Conservation (phyloP, 2,888 invertebrate genomes). For the Hydraecia micacea region DNA sequence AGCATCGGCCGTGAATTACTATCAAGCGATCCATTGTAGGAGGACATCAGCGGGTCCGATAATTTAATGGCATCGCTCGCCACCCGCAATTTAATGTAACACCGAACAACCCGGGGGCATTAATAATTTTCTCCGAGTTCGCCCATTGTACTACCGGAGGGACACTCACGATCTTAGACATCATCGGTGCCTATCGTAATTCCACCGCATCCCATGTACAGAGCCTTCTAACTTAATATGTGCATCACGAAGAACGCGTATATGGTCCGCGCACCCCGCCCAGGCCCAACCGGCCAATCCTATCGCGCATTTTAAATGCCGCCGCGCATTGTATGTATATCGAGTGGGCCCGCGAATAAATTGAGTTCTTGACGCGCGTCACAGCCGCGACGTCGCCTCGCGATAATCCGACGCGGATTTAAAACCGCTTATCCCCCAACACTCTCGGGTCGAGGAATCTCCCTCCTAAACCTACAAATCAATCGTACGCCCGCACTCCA, state of each 20-base stretch:
- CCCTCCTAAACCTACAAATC: constrained; percentile 87
- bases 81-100: constrained; percentile 83
- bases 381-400: constrained; percentile 64
- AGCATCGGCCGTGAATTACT: constrained; percentile 72
- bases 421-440: constrained; percentile 80
- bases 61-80: constrained; percentile 79
- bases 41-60: constrained; percentile 76
- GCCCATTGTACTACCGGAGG: constrained; percentile 79
- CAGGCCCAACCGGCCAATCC: constrained; percentile 85
- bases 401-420: constrained; percentile 70
- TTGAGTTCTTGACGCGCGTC: constrained; percentile 83
- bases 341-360: constrained; percentile 84
- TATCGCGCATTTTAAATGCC: constrained; percentile 87
- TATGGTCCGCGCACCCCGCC: constrained; percentile 85
- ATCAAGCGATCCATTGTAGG: constrained; percentile 67
- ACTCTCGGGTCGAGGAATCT: constrained; percentile 78
- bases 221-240: constrained; percentile 88
- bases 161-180: constrained; percentile 84
- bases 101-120: constrained; percentile 77
- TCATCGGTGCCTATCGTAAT: constrained; percentile 85
- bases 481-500: constrained; percentile 88
- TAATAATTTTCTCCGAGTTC: constrained; percentile 79
- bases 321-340: constrained; percentile 89
- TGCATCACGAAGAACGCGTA: constrained; percentile 89
- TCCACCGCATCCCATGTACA: constrained; percentile 86